Base-by-base conservation (phyloP, 2,113 vertebrate species). In the Genyomyrus donnyi region DNA sequence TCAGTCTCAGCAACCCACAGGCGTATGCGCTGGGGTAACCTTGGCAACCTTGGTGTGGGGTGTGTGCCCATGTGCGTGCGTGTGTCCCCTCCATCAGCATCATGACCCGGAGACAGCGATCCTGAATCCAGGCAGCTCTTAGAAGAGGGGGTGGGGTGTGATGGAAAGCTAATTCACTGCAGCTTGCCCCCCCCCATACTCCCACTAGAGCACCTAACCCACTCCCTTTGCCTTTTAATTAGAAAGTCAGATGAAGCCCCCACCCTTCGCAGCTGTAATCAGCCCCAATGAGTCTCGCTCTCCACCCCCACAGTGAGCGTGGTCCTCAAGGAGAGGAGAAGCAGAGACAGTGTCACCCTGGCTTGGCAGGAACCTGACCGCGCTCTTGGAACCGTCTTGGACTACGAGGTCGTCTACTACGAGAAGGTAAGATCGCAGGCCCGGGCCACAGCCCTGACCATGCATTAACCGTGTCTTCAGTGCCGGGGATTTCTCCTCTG, bases 321-420 rank as follows among this genome's bases (percentile, higher is more conserved):
- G 3, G 95, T 97, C 90, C 89, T 97, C 92, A 97, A 97, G 91
- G 96, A 97, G 91, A 95, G 96, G 91, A 94, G 94, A 92, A 97
- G 96, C 92, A 96, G 96, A 93, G 96, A 96, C 93, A 97, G 96
- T 6, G 94, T 97, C 92, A 97, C 96, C 80, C 95, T 97, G 93
- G 87, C 35, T 85, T 84, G 90, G 74, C 48, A 88, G 87, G 86
- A 88, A 88, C 49, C 45, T 0, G 88, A 70, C 77, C 84, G 66
- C 35, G 89, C 96, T 89, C 96, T 94, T 6, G 96, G 96, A 70
- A 95, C 90, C 21, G 96, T 96, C 19, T 94, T 97, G 91, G 96
- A 97, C 91, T 97, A 97, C 92, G 96, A 97, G 93, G 95, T 97
- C 88, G 96, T 96, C 93, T 97, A 97, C 92, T 97, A 96, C 77